Conservation (phyloP, 2,797 vertebrate species). For the Anas flavirostris region DNA sequence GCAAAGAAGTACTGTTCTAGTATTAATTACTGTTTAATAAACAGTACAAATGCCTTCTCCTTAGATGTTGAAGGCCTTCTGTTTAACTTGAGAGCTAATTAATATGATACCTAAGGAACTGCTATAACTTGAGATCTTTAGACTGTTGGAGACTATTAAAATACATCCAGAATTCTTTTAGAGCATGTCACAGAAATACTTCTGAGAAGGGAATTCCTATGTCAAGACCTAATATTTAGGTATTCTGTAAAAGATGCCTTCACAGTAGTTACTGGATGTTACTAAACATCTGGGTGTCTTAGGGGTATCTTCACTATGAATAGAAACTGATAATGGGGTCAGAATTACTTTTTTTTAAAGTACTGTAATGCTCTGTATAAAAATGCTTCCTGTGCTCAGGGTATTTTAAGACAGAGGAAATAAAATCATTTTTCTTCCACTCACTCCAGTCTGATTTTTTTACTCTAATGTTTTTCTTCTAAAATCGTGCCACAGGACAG, state of each 20-base stretch:
- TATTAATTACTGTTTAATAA: no score
- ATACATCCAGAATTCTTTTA: neutral
- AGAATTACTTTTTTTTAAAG: neutral
- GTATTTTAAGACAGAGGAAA: neutral
- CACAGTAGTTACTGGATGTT: neutral
- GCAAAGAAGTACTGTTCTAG: fast-evolving
- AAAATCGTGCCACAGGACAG: neutral
- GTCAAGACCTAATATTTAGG: neutral
- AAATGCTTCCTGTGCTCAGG: neutral
- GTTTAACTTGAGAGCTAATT: neutral
- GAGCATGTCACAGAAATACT: neutral
- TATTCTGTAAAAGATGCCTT: neutral
- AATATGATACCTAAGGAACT: neutral
- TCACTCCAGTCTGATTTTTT: fast-evolving
- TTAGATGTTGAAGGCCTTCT: neutral
- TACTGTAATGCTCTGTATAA: no score
- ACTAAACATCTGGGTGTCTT: neutral
- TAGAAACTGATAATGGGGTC: fast-evolving
- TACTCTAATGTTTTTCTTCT: fast-evolving
- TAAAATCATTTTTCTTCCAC: fast-evolving
- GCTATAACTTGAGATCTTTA: fast-evolving
- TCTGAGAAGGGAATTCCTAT: neutral
- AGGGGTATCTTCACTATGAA: neutral
- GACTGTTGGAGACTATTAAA: fast-evolving
- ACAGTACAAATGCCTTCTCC: fast-evolving